A percentile compares a stretch with the other conserved stretches of the same genome.
phyloP scores from a whole-genome alignment of 2,113 vertebrate species.

The Emberiza fucata region DNA sequence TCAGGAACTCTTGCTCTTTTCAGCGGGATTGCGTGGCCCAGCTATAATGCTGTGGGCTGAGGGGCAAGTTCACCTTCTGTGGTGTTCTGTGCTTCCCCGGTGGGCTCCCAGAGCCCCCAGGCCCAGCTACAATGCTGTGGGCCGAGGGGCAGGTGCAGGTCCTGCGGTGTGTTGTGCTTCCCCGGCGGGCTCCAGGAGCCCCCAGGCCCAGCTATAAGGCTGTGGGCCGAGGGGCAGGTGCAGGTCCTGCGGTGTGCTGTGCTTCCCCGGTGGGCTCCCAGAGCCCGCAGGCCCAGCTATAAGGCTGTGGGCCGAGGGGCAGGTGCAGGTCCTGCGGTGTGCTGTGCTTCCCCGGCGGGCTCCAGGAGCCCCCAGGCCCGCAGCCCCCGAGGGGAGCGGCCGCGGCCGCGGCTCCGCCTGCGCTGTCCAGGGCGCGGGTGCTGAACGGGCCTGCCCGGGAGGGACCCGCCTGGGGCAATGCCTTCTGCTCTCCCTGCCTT shows the following conservation, averaged over 20 bases:
- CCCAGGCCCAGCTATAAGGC: too few species aligned
- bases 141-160: too few species aligned
- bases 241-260: too few species aligned
- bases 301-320: accelerated
- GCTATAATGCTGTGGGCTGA: accelerated
- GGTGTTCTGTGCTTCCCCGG: accelerated
- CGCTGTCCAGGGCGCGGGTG: constrained; percentile 39
- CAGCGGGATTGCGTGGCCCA: accelerated
- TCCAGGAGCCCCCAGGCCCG: accelerated
- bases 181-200: too few species aligned
- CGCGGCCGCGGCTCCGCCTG: background rate
- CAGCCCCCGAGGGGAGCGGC: background rate
- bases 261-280: too few species aligned
- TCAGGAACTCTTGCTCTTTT: background rate
- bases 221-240: too few species aligned
- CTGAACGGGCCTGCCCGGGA: background rate
- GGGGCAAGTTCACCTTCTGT: accelerated
- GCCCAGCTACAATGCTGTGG: too few species aligned
- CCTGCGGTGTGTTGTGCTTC: too few species aligned
- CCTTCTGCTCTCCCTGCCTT: background rate
- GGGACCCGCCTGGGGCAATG: accelerated
- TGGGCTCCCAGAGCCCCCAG: accelerated
- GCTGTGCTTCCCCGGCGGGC: accelerated
- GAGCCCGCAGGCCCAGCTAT: background rate
- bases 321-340: accelerated